These are phyloP conservation scores for Nudaria mundana DNA, from an alignment of 2,888 invertebrate genomes.

Conservation along the genomic window DNA sequence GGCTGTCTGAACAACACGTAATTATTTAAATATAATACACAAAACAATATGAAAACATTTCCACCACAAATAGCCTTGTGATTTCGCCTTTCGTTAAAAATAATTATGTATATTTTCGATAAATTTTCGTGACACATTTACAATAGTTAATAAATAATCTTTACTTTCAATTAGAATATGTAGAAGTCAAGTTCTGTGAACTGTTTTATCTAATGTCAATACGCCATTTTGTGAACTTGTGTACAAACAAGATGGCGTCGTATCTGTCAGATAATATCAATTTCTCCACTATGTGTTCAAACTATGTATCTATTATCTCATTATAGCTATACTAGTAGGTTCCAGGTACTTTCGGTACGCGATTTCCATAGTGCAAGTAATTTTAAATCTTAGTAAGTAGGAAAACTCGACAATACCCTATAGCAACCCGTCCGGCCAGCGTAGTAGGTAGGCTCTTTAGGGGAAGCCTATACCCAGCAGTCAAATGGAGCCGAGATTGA, in stretches of 20 bases:
- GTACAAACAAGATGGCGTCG: background rate
- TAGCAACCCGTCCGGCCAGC: no score
- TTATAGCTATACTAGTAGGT: conserved; percentile 13
- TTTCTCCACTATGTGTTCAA: conserved; percentile 29
- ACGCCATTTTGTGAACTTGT: conserved; percentile 1
- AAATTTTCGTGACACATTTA: conserved; percentile 27
- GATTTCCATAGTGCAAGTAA: conserved; percentile 17
- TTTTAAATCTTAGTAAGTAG: conserved; percentile 20
- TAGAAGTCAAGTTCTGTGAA: conserved; percentile 5
- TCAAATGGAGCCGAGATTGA: no score
- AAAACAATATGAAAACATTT: no score
- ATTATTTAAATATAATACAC: no score
- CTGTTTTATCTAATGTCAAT: background rate
- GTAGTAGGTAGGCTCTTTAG: no score
- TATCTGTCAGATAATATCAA: conserved; percentile 2
- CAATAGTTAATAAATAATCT: conserved; percentile 21
- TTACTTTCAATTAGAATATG: conserved; percentile 11
- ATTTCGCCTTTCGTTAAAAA: conserved; percentile 36
- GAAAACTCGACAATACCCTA: no score
- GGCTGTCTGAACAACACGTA: no score
- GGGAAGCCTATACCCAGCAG: no score
- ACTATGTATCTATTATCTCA: conserved; percentile 13
- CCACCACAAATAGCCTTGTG: conserved; percentile 14
- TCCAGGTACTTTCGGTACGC: no score
- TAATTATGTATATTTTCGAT: conserved; percentile 41